Evolutionary conservation across 2,113 vertebrate species (phyloP).

Genomic region (Cyrtonyx montezumae): DNA sequence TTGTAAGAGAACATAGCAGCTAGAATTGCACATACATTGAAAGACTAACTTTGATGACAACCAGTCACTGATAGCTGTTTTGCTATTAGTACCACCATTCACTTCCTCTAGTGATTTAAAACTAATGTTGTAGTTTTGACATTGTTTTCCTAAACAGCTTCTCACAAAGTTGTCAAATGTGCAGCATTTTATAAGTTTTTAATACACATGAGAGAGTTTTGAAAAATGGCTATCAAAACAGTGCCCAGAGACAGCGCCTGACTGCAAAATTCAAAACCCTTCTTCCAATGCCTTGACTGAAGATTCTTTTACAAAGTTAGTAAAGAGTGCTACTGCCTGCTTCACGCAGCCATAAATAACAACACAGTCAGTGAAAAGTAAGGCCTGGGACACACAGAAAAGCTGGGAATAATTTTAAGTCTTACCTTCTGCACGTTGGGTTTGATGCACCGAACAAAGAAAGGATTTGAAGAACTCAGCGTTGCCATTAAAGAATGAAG

Average conservation of each 20-base stretch:
- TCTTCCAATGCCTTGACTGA: neutral
- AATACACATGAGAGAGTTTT: neutral
- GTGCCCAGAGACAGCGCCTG: neutral
- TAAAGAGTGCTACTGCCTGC: neutral
- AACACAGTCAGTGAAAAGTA: neutral
- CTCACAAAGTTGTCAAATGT: neutral
- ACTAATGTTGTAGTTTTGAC: neutral
- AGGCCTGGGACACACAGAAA: neutral
- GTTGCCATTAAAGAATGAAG: constrained; percentile 95
- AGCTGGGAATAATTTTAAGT: neutral
- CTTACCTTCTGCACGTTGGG: constrained; percentile 94
- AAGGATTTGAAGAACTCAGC: constrained; percentile 91
- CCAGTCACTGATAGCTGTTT: neutral
- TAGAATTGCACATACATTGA: neutral
- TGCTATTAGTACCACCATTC: neutral
- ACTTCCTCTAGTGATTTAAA: neutral
- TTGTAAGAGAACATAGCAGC: neutral
- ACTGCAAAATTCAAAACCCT: neutral
- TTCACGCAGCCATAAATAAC: neutral
- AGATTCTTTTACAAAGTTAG: neutral
- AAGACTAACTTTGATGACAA: neutral
- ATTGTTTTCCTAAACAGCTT: neutral
- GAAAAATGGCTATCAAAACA: neutral
- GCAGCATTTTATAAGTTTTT: neutral
- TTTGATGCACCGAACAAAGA: constrained; percentile 97